Base-by-base conservation (phyloP, 2,113 vertebrate genomes). In the Tachuris rubrigastra region DNA sequence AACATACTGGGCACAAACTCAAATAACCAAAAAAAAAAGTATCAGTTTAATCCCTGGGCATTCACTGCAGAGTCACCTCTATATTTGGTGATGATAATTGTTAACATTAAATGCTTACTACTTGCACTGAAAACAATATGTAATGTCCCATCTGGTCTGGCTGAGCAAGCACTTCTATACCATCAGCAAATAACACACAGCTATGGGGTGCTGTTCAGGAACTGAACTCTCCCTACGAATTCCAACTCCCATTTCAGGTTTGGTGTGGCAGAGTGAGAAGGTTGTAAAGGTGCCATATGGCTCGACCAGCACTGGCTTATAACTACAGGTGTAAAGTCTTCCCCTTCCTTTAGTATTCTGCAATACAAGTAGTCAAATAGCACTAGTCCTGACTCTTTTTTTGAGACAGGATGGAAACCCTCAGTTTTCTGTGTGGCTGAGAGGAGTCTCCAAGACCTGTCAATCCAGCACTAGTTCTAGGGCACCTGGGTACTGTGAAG, bases 11-110 rank as follows among this genome's bases (percentile, higher is more conserved):
- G 93, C 97, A 94, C 85, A 77, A 94, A 94, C 35, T 67, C 44
- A 21, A 31, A 28, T 30, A 96, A 80, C 85, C 88, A 97, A 97
- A 97, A 97, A 95, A 97, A 93, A 94, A 56, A 1, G 2, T 94
- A 95, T 90, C 87, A 75, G 33, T 97, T 97, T 95, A 25, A 95
- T 85, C 62, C 77, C 87, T 96, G 76, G 49, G 44, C 31, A 44
- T 89, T 94, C 66, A 59, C 90, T 96, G 52, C 85, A 95, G 53
- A 96, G 63, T 95, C 83, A 96, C 53, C 80, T 95, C 96, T 96
- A 76, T 89, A 86, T 75, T 87, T 73, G 67, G 67, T 27, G 63
- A 74, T 27, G 63, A 59, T 41, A 66, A 86, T 6, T 59, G 46
- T 56, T 90, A 91, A 75, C 21, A 17, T 73, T 84, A 94, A 56